Base-by-base conservation (phyloP, 2,888 invertebrate species). In the Meteorus colon region DNA sequence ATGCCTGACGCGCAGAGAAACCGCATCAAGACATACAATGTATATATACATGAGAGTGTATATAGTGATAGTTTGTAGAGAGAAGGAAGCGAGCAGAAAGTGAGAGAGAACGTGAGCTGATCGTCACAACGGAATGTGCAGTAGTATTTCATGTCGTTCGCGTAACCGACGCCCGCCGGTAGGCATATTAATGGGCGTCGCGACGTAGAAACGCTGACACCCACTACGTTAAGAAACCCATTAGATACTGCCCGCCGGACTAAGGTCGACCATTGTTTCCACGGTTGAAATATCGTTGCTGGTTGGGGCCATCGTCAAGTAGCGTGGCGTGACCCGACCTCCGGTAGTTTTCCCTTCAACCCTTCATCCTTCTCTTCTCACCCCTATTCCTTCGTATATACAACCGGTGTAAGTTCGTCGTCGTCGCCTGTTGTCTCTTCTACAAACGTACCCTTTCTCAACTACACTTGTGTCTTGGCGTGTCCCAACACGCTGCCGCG, bases 61-160 rank as follows among this genome's bases (percentile, higher is more conserved):
- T 10, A 67, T 29, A 59, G n/a, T 14, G 72, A 59, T 34, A 55
- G 41, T 34, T 34, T 34, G 4, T 34, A 34, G 29, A 73, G 62
- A 67, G 76, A 55, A 19, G n/a, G 19, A 19, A 19, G 19, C 6
- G 8, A 55, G 55, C 4, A 19, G 74, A 68, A 68, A 73, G 70
- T 69, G 75, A 59, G 67, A 71, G 76, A 27, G 75, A 59, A 60
- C 41, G 62, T 65, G 73, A 34, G 76, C 69, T 76, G 55, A 62
- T 78, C 72, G 85, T 85, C 86, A 83, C 81, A 78, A 77, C 78
- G 86, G 84, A 85, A 87, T 85, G 83, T 83, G 78, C 77, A 79
- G 80, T 83, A 82, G 83, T 86, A 87, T 85, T 86, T 87, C 87
- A 87, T 81, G 83, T 83, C 84, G 70, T 71, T 75, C 76, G 69